These are phyloP conservation scores for Mugil cephalus DNA, from an alignment of 2,113 vertebrate genomes.

Conservation along the genomic window DNA sequence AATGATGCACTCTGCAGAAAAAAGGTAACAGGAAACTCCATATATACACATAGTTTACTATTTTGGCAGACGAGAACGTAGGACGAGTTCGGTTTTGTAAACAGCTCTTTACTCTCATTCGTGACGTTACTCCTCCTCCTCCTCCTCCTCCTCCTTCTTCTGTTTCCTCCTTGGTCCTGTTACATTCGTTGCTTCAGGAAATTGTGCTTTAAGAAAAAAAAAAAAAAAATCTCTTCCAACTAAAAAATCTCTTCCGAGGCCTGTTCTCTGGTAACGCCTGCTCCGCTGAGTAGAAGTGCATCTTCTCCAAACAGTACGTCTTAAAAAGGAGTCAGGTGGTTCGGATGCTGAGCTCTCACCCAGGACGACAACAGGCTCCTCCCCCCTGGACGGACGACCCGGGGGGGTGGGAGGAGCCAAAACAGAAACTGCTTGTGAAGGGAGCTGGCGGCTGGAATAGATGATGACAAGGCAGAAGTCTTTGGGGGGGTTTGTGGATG, in stretches of 20 bases:
- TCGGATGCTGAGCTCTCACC: slow-evolving; percentile 20
- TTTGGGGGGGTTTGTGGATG: slow-evolving; percentile 45
- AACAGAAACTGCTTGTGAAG: neutral
- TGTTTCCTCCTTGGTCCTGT: slow-evolving; percentile 47
- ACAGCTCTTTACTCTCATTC: slow-evolving; percentile 71
- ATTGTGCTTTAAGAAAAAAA: slow-evolving; percentile 94
- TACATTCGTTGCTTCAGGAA: slow-evolving; percentile 91
- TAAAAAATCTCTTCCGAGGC: slow-evolving; percentile 46
- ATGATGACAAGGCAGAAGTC: slow-evolving; percentile 29
- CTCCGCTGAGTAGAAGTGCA: slow-evolving; percentile 51
- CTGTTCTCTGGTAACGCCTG: neutral
- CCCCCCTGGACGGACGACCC: too few species aligned
- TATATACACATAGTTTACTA: slow-evolving; percentile 73
- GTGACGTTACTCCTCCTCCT: rapidly evolving
- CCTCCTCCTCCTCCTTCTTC: slow-evolving; percentile 4
- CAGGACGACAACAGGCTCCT: slow-evolving; percentile 11
- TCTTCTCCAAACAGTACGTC: slow-evolving; percentile 41
- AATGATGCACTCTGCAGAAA: slow-evolving; percentile 79
- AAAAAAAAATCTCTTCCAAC: slow-evolving; percentile 73
- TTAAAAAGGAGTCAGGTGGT: slow-evolving; percentile 50
- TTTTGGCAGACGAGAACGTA: slow-evolving; percentile 81
- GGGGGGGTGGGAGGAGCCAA: too few species aligned
- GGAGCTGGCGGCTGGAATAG: slow-evolving; percentile 26
- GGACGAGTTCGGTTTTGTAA: slow-evolving; percentile 78
- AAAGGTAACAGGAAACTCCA: slow-evolving; percentile 77